These are phyloP conservation scores for Apostichopus japonicus DNA, from an alignment of 35 echinoderm and acorn worm species.

Conservation along the genomic window DNA sequence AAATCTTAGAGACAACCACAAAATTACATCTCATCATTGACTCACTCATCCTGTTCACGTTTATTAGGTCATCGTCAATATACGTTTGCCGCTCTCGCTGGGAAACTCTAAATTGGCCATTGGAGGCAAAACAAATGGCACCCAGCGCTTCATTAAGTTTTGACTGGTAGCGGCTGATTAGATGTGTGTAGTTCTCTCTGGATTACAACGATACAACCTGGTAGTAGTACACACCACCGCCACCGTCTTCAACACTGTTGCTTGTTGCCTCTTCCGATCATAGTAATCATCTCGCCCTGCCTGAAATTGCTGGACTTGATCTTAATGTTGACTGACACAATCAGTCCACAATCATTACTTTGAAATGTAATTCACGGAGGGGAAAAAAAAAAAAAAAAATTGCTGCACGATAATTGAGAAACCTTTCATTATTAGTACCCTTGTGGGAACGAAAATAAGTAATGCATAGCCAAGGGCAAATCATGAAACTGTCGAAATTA, in stretches of 20 bases:
- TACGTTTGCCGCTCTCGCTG: neutral
- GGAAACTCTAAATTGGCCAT: neutral
- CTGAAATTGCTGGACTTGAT: conserved; percentile 25
- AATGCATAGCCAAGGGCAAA: conserved; percentile 50
- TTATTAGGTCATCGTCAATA: conserved; percentile 19
- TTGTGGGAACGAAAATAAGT: conserved; percentile 9
- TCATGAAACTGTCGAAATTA: conserved; percentile 37
- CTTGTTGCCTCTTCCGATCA: neutral
- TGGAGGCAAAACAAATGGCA: conserved; percentile 25
- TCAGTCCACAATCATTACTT: conserved; percentile 44
- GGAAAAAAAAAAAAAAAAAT: neutral
- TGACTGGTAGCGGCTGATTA: conserved; percentile 4
- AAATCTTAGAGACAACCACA: neutral
- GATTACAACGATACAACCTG: neutral
- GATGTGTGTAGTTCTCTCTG: conserved; percentile 4
- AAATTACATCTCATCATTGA: neutral
- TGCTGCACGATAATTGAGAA: neutral
- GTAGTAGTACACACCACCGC: neutral
- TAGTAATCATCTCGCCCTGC: neutral
- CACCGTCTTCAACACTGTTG: too few species aligned
- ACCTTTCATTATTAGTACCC: conserved; percentile 9
- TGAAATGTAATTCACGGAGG: conserved; percentile 32
- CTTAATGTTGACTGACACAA: conserved; percentile 39
- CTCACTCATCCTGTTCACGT: conserved; percentile 2
- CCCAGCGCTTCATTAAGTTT: conserved; percentile 11